Percentiles rank a stretch among this genome's conserved stretches.
Evolutionary conservation across 1,140 invertebrate species (phyloP).

Genomic region (Melanaphis sacchari): DNA sequence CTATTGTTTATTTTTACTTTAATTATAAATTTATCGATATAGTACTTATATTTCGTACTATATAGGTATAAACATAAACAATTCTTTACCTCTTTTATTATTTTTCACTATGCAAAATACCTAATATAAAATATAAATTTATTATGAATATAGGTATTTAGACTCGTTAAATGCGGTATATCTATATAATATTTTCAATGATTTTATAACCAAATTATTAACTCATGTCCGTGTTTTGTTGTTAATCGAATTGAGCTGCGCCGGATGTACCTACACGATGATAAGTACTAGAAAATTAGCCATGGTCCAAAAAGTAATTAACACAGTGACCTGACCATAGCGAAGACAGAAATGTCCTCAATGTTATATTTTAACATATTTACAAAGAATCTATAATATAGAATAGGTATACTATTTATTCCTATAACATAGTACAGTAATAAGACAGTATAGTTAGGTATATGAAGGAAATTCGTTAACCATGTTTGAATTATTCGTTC

Average conservation of each 20-base stretch:
- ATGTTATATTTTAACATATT: conserved; percentile 18
- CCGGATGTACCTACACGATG: neutral
- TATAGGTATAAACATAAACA: too few species aligned
- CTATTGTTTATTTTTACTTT: too few species aligned
- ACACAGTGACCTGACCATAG: conserved; percentile 29
- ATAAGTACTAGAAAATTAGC: conserved; percentile 14
- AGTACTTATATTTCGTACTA: too few species aligned
- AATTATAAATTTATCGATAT: too few species aligned
- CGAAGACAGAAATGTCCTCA: conserved; percentile 32
- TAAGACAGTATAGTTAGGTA: neutral
- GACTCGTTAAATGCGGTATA: neutral
- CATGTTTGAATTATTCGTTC: neutral
- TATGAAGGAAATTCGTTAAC: neutral
- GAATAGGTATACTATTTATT: neutral
- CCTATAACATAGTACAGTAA: neutral
- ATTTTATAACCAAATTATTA: neutral
- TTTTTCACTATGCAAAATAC: neutral
- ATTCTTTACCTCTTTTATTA: too few species aligned
- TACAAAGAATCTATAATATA: neutral
- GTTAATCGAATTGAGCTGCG: neutral
- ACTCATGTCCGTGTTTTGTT: neutral
- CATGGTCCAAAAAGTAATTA: conserved; percentile 37
- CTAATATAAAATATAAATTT: neutral
- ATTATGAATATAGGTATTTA: neutral
- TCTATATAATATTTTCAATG: neutral